Evolutionary conservation across 2,888 invertebrate genomes (phyloP), one percentile per base, ranked within the genome.

Genomic region (Trisateles emortualis): DNA sequence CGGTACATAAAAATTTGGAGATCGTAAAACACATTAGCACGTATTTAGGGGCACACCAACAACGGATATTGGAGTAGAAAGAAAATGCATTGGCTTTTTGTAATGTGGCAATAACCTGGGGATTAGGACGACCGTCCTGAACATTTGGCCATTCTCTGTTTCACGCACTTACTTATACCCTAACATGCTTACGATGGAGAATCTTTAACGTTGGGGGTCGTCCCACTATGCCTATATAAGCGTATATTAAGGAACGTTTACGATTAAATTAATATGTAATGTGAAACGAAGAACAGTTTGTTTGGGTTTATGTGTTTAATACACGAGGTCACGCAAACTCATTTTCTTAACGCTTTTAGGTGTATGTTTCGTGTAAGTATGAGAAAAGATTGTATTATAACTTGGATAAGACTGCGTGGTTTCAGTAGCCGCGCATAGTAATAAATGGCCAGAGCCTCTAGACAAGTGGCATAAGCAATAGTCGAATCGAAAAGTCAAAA

Each of bases 21-120:
- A 68, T 83, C 86, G 79, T 91, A 89, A 90, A 89, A 86, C 81
- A 84, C 87, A 90, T 91, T 90, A 88, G 84, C 91, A 92, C 90
- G 91, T 91, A 88, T 77, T 85, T 77, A 68, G 75, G 65, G 68
- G 78, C 68, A 75, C 74, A 72, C 68, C 76, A 64, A 62, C 74
- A 53, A 51, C 52, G 32, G 76, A 80, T 87, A 88, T 86, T 83
- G 78, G 84, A 79, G 79, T 76, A 81, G 80, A 83, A 83, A 82
- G 83, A 83, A 81, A 87, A 88, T 88, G 88, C 90, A 91, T 87
- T 83, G 85, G 80, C 86, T 90, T 90, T 90, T 89, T 88, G 88
- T 92, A 89, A 90, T 89, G 84, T 81, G 81, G 79, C 84, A 76
- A 88, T 91, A 88, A 87, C 83, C 83, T 77, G 74, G 69, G 81